Conservation (phyloP, 2,113 vertebrate species). For the Cyprinodon brontotheroides region DNA sequence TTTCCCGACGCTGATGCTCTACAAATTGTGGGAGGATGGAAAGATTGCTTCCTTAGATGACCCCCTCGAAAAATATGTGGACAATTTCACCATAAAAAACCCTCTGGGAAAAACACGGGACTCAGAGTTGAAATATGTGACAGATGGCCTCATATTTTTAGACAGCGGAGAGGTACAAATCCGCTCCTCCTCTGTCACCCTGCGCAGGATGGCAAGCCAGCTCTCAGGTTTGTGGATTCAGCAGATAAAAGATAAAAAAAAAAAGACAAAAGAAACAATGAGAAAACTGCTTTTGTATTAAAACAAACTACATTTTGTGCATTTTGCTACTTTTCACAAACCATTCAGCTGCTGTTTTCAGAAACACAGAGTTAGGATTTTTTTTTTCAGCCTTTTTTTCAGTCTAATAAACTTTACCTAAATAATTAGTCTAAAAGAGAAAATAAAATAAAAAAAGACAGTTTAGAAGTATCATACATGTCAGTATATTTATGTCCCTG, state of each 20-base stretch:
- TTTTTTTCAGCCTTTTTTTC: neutral
- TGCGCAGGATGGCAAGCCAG: conserved; percentile 94
- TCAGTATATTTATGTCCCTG: neutral
- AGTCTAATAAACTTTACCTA: neutral
- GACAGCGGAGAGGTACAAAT: conserved; percentile 81
- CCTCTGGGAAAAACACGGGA: conserved; percentile 82
- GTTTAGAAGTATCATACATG: neutral
- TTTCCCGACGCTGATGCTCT: conserved; percentile 92
- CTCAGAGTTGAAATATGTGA: conserved; percentile 78
- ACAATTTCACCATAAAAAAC: conserved; percentile 90
- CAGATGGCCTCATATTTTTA: conserved; percentile 80
- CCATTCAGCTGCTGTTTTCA: neutral
- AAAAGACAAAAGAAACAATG: neutral
- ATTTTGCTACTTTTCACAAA: neutral
- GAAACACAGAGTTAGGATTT: neutral
- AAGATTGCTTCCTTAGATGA: conserved; percentile 89
- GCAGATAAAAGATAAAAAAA: neutral
- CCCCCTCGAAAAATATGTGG: conserved; percentile 86
- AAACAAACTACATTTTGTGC: neutral
- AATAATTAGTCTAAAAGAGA: conserved; percentile 4
- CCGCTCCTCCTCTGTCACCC: conserved; percentile 84
- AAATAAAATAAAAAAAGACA: neutral
- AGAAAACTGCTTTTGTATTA: neutral
- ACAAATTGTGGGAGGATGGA: conserved; percentile 93
- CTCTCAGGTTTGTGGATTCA: conserved; percentile 68